Conservation (phyloP, 2,888 invertebrate genomes). For the Clitarchus hookeri region DNA sequence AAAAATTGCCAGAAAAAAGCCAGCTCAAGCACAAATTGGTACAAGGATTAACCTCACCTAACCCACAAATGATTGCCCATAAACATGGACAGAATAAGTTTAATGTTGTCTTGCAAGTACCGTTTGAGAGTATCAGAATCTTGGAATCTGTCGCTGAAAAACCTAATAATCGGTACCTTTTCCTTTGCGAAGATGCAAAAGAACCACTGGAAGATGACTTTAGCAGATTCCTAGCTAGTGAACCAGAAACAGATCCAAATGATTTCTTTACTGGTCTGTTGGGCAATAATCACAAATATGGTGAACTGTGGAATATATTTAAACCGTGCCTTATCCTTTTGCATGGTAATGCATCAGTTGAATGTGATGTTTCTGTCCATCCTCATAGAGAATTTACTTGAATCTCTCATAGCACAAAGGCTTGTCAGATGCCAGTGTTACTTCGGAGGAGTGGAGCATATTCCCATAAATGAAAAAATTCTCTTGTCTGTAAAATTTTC, state of each 20-base stretch:
- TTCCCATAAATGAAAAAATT: neutral
- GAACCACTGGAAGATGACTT: neutral
- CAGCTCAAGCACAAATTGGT: neutral
- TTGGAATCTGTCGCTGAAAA: slow-evolving; percentile 4
- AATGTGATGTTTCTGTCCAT: neutral
- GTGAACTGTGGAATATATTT: neutral
- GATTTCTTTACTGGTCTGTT: neutral
- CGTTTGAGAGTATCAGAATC: neutral
- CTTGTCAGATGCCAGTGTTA: neutral
- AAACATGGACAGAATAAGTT: neutral
- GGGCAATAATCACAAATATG: neutral
- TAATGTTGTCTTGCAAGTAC: slow-evolving; percentile 15
- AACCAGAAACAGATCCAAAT: neutral
- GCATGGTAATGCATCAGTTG: neutral
- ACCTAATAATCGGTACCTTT: neutral
- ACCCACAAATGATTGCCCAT: neutral
- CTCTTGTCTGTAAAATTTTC: neutral
- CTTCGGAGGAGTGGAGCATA: neutral
- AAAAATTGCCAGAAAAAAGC: neutral
- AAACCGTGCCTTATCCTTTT: slow-evolving; percentile 19
- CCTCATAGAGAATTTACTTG: neutral
- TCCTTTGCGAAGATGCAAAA: slow-evolving; percentile 19
- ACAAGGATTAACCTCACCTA: neutral
- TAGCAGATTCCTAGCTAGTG: slow-evolving; percentile 14
- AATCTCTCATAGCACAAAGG: neutral